A percentile compares a stretch with the other conserved stretches of the same genome.
Evolutionary conservation across 2,888 invertebrate species (phyloP).

Genomic region (Augochlorella aurata): DNA sequence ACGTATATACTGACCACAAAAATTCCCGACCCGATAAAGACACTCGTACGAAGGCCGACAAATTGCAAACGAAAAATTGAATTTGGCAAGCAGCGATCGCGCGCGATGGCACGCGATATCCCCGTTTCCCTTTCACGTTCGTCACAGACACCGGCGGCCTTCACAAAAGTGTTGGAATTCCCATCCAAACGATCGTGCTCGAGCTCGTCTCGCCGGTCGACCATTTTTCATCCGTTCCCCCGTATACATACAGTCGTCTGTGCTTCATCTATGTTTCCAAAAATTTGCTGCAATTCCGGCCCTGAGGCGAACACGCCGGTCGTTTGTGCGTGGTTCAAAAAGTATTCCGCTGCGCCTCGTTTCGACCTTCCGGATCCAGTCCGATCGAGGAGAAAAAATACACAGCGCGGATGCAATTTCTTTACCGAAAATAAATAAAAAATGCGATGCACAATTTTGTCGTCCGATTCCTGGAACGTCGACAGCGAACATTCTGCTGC

Average conservation of each 20-base stretch:
- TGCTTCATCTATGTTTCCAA: slow-evolving; percentile 37
- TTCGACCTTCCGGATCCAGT: not conserved
- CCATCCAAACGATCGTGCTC: slow-evolving; percentile 20
- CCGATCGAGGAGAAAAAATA: not conserved
- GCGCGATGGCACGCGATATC: slow-evolving; percentile 20
- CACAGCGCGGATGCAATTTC: not conserved
- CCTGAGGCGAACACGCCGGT: not conserved
- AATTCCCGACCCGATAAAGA: not conserved
- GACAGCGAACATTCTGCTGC: too few species aligned
- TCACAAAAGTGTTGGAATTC: slow-evolving; percentile 42
- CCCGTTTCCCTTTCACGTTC: slow-evolving; percentile 16
- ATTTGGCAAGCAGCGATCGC: slow-evolving; percentile 31
- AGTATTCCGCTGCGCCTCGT: not conserved
- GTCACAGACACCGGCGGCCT: not conserved
- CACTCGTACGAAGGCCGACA: slow-evolving; percentile 5
- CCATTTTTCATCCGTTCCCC: slow-evolving; percentile 24
- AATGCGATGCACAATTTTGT: not conserved
- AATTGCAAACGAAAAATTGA: slow-evolving; percentile 16
- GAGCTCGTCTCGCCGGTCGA: slow-evolving; percentile 24
- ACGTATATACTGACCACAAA: not conserved
- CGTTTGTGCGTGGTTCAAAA: slow-evolving; percentile 1
- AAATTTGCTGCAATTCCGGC: slow-evolving; percentile 15
- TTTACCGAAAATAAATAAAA: not conserved
- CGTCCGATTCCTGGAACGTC: too few species aligned
- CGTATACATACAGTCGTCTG: slow-evolving; percentile 14